Evolutionary conservation across 2,888 invertebrate genomes (phyloP), one percentile per base, ranked within the genome.

Genomic region (Syrista parreyssii): DNA sequence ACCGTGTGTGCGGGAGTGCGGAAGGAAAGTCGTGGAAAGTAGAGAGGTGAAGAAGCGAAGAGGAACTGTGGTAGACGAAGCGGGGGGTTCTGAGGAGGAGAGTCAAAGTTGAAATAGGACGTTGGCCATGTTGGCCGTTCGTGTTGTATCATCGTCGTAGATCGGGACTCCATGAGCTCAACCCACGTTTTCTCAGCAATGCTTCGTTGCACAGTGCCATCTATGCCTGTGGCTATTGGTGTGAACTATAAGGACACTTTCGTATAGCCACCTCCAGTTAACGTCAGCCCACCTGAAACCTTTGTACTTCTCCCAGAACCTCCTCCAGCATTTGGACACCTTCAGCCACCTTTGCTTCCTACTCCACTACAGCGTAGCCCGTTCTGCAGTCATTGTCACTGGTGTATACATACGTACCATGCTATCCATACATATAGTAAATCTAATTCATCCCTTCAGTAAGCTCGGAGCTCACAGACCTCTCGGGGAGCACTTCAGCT

Each of bases 131-230:
- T 82, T 82, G 82, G 77, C 77, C 75, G 81, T 85, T 84, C 86
- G 84, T 84, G 87, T 84, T 86, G 88, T 87, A 87, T 88, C 86
- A 85, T 86, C 83, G 84, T 82, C 82, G 80, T 82, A 81, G 82
- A 88, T 87, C 86, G 85, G 80, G 81, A 81, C 81, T 82, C 78
- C 79, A 81, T 79, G 79, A 78, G 81, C 77, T 76, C 75, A 11
- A 3, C 80, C 79, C 78, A 75, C 76, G 85, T 85, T 87, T 84
- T 83, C 82, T 85, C 85, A 85, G 85, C 85, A 83, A 76, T 79
- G 81, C 4, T 36, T 9, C n/a, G 73, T 78, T 55, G 76, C n/a
- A 55, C 55, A 55, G 23, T 55, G 55, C 23, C 55, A 23, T 23
- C 55, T 55, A 23, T 9, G 55, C 23, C 55, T 9, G 23, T 55